Conservation (phyloP, 2,888 invertebrate species). For the Abscondita cerata region DNA sequence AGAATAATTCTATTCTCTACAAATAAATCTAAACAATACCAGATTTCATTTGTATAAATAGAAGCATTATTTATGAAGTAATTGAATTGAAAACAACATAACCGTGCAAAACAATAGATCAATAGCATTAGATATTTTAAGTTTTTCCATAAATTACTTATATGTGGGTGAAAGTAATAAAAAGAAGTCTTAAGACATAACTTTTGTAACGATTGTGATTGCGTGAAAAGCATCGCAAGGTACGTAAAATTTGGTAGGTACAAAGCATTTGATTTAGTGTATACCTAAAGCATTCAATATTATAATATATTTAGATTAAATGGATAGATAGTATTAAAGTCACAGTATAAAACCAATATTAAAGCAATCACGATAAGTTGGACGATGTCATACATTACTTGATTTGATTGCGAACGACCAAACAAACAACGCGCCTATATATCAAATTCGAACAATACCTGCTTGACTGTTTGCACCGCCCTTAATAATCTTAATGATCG, state of each 20-base stretch:
- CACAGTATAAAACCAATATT: conserved; percentile 42
- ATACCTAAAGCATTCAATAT: conserved; percentile 28
- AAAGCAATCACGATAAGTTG: conserved; percentile 44
- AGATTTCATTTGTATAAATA: too few relatives aligned
- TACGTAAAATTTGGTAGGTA: conserved; percentile 17
- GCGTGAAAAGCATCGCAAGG: too few relatives aligned
- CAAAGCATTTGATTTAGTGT: conserved; percentile 3
- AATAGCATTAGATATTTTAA: too few relatives aligned
- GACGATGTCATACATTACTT: conserved; percentile 38
- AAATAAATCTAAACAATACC: too few relatives aligned
- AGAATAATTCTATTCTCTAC: too few relatives aligned
- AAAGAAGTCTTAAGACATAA: not conserved
- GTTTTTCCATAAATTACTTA: too few relatives aligned
- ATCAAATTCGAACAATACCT: conserved; percentile 56
- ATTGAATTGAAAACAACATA: too few relatives aligned
- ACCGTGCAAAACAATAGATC: too few relatives aligned
- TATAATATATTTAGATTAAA: conserved; percentile 37
- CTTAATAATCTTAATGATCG: conserved; percentile 60
- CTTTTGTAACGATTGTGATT: not conserved
- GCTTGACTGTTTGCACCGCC: conserved; percentile 56
- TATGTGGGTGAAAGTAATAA: too few relatives aligned
- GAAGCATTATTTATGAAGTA: too few relatives aligned
- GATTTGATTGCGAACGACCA: conserved; percentile 49
- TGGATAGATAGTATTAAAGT: conserved; percentile 39
- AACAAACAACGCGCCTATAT: conserved; percentile 55